Base-by-base conservation (phyloP, 2,113 vertebrate genomes). In the Cricetomys ansorgei region DNA sequence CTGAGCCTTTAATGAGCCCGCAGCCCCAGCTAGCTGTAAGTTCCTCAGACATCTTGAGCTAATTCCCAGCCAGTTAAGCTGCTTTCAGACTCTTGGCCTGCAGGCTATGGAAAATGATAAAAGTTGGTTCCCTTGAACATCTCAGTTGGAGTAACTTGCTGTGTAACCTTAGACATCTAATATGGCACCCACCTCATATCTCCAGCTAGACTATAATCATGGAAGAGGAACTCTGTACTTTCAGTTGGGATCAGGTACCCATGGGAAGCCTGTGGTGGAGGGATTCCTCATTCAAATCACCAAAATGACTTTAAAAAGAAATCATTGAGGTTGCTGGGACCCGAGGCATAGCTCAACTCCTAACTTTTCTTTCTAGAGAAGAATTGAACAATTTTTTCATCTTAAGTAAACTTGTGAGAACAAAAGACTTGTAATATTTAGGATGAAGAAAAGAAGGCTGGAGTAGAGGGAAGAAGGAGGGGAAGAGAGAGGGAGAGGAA, bases 391-490 rank as follows among this genome's bases (percentile, higher is more conserved):
- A 59, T 90, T 88, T 75, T 89, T 50, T 55, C 37, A 70, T 10
- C 53, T 77, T n/a, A 76, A 81, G 37, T 17, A 64, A 91, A 83
- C 1, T 53, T 45, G 11, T 92, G 15, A 29, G 75, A 64, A 57
- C 4, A 72, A 50, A 80, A 73, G 2, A 53, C 13, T 59, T 73
- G 29, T 25, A 15, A 10, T 91, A 8, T 34, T 12, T 1, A 50
- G 64, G 57, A 55, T 84, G 16, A 93, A 62, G 31, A 50, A 55
- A 73, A 45, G 50, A 7, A 75, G 29, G 37, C 29, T 7, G 9
- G 5, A 48, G 25, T 5, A 1, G 13, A 34, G 4, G 23, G 50
- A 59, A 34, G 31, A 3, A 65, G 3, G 3, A 7, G 57, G 0
- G 25, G 55, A 50, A 69, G 70, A 11, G 76, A 34, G 37, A 29